Percentiles rank a stretch among this genome's conserved stretches.
Evolutionary conservation across 2,888 invertebrate genomes (phyloP).

Genomic region (Nephrotoma guestfalica): DNA sequence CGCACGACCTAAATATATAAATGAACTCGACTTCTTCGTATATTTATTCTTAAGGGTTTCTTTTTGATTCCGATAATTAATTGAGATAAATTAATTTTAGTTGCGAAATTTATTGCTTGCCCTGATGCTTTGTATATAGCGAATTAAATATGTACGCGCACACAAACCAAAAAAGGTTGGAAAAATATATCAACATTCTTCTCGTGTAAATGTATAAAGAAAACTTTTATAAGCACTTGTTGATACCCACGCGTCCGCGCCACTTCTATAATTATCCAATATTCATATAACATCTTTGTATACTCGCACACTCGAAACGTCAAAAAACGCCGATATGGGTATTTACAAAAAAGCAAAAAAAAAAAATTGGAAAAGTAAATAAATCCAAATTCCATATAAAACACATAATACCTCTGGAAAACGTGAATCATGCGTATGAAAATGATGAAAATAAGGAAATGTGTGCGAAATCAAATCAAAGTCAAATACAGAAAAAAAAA

Average conservation of each 20-base stretch:
- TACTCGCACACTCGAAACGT: background rate
- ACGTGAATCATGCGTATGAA: background rate
- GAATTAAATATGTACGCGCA: background rate
- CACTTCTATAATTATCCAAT: background rate
- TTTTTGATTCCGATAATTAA: background rate
- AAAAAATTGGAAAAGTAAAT: background rate
- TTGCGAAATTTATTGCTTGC: background rate
- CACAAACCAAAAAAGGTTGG: background rate
- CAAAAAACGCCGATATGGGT: background rate
- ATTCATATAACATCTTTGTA: background rate
- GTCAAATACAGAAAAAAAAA: background rate
- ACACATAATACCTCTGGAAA: background rate
- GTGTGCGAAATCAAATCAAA: background rate
- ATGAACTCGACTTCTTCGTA: background rate
- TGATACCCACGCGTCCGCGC: background rate
- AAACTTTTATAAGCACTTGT: background rate
- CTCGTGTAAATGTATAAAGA: background rate
- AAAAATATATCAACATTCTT: background rate
- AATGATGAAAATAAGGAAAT: background rate
- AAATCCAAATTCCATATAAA: background rate
- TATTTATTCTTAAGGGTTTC: background rate
- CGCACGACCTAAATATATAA: background rate
- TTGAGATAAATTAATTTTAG: background rate
- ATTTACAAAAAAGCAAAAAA: background rate
- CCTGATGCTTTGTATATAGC: background rate